Base-by-base conservation (phyloP, 1,140 invertebrate genomes). In the Lucilia cuprina region DNA sequence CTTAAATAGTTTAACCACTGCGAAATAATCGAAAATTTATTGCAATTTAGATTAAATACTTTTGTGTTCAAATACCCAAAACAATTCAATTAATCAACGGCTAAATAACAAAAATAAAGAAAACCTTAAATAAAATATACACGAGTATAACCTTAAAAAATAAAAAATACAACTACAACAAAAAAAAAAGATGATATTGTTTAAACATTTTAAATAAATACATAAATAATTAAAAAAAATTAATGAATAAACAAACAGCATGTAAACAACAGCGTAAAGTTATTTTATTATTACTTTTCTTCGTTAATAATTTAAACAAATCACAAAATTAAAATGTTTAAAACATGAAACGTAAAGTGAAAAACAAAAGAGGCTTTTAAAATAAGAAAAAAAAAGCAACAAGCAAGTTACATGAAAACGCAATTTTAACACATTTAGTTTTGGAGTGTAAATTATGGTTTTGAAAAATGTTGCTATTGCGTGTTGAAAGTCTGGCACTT, bases 391-490 rank as follows among this genome's bases (percentile, higher is more conserved):
- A 70, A 25, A 70, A 17, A 14, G n/a, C 9, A 70, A 25, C 7
- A 70, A 60, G 13, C 7, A 60, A 60, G 14, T 60, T 60, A 60
- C 55, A 60, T 14, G 55, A 60, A 60, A 60, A 60, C 55, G 55
- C 55, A 60, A 60, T 60, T 21, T 70, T 70, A 70, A 70, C 65
- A 70, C 65, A 70, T 70, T 70, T 8, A 25, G 65, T 60, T 60
- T 9, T n/a, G 21, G 7, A 17, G 65, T 70, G 65, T 70, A 70
- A 70, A 70, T 70, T 70, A 70, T 70, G n/a, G 65, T 70, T 21
- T 70, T 70, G 65, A 70, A 70, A 70, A 70, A 70, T 70, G 65
- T 70, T 70, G 19, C 19, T n/a, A 25, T 70, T 70, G 65, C 65
- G 65, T 70, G 65, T 21, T 70, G 5, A 21, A 21, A 70, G n/a